phyloP scores from a whole-genome alignment of 2,888 invertebrate genomes.

The Watsonalla cultraria region DNA sequence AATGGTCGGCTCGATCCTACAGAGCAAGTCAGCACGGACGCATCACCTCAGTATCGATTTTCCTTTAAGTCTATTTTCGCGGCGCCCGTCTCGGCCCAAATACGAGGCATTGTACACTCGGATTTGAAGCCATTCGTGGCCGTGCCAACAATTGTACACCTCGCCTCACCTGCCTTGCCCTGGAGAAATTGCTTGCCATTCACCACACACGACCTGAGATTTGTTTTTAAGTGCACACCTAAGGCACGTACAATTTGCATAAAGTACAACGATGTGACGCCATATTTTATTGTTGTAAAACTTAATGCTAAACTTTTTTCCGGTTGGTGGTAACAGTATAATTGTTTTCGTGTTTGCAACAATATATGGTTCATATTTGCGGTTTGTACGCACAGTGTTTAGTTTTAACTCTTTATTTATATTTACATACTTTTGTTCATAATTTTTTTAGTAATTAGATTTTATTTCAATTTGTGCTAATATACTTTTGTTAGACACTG shows the following conservation, averaged over 20 bases:
- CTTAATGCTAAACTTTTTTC: too few relatives aligned
- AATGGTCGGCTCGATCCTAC: conserved; percentile 60
- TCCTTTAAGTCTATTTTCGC: conserved; percentile 57
- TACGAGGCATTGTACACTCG: conserved; percentile 41
- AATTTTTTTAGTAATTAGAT: too few relatives aligned
- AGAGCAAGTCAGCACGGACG: conserved; percentile 34
- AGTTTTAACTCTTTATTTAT: too few relatives aligned
- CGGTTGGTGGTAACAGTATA: too few relatives aligned
- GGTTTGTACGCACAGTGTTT: too few relatives aligned
- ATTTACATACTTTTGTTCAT: too few relatives aligned
- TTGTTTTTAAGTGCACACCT: conserved; percentile 4
- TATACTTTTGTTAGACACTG: too few relatives aligned
- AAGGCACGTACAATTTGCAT: conserved; percentile 6
- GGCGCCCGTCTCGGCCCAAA: conserved; percentile 42
- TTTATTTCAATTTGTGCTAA: too few relatives aligned
- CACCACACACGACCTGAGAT: conserved; percentile 12
- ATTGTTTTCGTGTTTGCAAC: too few relatives aligned
- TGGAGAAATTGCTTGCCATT: conserved; percentile 34
- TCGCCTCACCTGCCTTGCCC: conserved; percentile 30
- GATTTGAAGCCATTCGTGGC: conserved; percentile 20
- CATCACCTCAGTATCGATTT: conserved; percentile 54
- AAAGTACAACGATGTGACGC: background rate
- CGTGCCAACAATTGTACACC: conserved; percentile 13
- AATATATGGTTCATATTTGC: too few relatives aligned
- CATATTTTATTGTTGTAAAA: too few relatives aligned